These are phyloP conservation scores for Boloria euphrosyne DNA, from an alignment of 2,888 invertebrate genomes.

Conservation along the genomic window DNA sequence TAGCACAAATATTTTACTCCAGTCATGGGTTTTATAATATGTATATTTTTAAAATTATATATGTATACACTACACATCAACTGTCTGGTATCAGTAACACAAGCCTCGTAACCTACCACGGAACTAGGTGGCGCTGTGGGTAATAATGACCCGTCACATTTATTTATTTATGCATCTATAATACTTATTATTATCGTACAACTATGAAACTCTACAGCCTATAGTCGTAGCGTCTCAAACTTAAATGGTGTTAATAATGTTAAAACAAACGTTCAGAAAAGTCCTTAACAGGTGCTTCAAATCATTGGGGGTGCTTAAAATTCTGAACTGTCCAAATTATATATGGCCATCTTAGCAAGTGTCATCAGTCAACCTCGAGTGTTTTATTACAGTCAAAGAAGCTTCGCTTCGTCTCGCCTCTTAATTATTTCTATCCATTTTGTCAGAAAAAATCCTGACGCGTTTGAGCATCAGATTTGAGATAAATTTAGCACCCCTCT, in stretches of 20 bases:
- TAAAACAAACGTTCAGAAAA: constrained; percentile 32
- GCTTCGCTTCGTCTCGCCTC: constrained; percentile 65
- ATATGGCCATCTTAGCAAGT: constrained; percentile 54
- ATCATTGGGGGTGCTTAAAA: constrained; percentile 58
- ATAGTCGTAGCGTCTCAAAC: not conserved
- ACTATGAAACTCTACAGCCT: too few species aligned
- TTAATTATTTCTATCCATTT: constrained; percentile 77
- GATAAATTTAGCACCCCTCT: constrained; percentile 73
- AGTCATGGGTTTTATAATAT: too few species aligned
- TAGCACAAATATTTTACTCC: too few species aligned
- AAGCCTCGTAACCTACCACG: too few species aligned
- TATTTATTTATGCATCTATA: too few species aligned
- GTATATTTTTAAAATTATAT: too few species aligned
- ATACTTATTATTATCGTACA: too few species aligned
- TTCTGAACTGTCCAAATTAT: constrained; percentile 49
- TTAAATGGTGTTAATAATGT: constrained; percentile 14
- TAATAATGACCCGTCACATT: too few species aligned
- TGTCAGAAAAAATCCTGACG: constrained; percentile 58
- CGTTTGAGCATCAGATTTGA: constrained; percentile 71
- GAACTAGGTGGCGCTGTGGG: too few species aligned
- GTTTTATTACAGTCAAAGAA: constrained; percentile 69
- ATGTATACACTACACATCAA: too few species aligned
- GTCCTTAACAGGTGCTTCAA: constrained; percentile 56
- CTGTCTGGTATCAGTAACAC: too few species aligned
- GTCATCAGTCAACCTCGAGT: constrained; percentile 69